phyloP scores from a whole-genome alignment of 2,113 vertebrate species.

The Benitochromis conjunctus region DNA sequence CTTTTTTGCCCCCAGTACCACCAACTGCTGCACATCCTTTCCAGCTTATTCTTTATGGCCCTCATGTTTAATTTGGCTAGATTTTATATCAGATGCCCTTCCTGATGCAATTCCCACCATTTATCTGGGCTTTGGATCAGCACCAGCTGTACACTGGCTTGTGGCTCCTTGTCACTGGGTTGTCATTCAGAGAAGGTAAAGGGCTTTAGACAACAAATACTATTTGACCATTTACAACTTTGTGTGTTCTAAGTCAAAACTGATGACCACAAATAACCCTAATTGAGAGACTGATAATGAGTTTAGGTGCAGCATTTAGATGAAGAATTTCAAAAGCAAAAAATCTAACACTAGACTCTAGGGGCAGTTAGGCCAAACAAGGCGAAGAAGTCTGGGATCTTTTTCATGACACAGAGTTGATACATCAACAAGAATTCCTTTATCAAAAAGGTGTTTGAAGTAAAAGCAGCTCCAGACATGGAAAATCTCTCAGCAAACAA shows the following conservation, averaged over 20 bases:
- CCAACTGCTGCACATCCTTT: neutral
- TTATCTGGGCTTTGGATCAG: neutral
- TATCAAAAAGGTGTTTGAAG: conserved; percentile 7
- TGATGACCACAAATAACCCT: neutral
- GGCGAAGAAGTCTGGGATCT: neutral
- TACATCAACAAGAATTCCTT: neutral
- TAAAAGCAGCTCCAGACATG: neutral
- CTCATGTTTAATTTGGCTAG: neutral
- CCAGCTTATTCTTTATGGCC: neutral
- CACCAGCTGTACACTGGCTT: neutral
- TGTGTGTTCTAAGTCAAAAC: neutral
- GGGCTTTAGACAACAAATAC: neutral
- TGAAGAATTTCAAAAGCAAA: neutral
- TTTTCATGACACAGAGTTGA: neutral
- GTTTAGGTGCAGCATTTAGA: neutral
- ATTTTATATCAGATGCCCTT: neutral
- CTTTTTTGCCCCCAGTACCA: neutral
- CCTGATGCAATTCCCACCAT: neutral
- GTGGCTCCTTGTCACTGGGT: neutral
- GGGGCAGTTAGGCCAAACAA: neutral
- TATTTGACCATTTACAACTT: neutral
- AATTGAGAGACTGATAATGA: neutral
- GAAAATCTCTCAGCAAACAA: neutral
- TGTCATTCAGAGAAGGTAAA: neutral
- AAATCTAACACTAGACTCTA: neutral